Conservation (phyloP, 64 coral and sea anemone genomes). For the Acropora tenuis region DNA sequence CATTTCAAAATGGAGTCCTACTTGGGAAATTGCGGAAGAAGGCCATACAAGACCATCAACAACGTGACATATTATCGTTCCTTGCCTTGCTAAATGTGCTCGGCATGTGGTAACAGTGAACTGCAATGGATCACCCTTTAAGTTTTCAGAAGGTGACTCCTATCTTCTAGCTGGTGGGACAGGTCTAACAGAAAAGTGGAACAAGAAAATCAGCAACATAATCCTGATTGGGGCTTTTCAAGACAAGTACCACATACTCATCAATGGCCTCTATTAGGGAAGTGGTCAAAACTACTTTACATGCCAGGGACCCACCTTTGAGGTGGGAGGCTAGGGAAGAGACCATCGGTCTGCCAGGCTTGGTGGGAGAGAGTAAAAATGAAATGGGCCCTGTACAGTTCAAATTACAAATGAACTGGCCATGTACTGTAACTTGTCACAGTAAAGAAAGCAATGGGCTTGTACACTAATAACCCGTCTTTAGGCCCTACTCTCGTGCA, state of each 20-base stretch:
- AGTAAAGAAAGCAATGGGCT: no score
- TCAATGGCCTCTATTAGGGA: not conserved
- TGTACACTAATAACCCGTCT: no score
- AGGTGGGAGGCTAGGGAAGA: no score
- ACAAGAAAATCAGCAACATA: not conserved
- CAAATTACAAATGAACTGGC: no score
- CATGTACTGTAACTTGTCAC: no score
- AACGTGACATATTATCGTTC: not conserved
- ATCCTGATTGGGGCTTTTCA: not conserved
- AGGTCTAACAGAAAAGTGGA: not conserved
- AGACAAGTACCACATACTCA: not conserved
- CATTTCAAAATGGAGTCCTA: not conserved
- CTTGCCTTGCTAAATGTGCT: not conserved
- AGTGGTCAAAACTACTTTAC: no score
- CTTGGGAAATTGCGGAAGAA: not conserved
- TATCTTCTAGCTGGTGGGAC: not conserved
- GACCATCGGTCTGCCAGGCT: no score
- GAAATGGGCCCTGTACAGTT: no score
- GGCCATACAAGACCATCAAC: not conserved
- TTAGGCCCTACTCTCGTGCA: no score
- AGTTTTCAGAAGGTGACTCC: not conserved
- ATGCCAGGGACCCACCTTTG: no score
- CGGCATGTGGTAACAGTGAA: not conserved
- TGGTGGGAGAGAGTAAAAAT: no score
- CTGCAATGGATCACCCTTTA: not conserved